Evolutionary conservation across 2,113 vertebrate species (phyloP).

Genomic region (Pygoscelis adeliae): DNA sequence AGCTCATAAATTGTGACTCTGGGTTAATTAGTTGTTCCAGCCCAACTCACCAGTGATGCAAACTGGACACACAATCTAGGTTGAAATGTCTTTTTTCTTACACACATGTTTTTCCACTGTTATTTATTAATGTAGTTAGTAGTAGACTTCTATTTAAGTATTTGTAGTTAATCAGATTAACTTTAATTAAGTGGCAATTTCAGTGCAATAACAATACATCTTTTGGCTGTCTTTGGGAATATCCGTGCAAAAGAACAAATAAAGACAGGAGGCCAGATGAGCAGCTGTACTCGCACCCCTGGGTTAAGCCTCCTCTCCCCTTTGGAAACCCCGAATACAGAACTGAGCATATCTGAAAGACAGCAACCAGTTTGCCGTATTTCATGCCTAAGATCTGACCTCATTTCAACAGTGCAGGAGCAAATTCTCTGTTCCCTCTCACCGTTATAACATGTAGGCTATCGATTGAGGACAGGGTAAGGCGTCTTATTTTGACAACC

Average conservation of each 20-base stretch:
- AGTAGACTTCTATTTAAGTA: background rate
- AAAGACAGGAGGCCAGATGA: background rate
- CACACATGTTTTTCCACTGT: background rate
- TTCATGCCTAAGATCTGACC: accelerated
- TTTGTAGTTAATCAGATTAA: background rate
- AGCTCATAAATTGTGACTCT: background rate
- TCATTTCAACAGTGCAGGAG: accelerated
- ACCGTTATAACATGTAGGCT: accelerated
- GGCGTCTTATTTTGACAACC: background rate
- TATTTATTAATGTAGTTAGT: background rate
- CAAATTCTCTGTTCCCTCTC: background rate
- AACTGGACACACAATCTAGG: background rate
- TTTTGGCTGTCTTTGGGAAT: background rate
- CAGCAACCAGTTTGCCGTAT: accelerated
- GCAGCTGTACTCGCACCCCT: background rate
- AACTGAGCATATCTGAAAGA: accelerated
- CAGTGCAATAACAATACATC: background rate
- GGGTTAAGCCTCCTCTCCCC: background rate
- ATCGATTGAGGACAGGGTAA: accelerated
- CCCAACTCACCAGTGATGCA: background rate
- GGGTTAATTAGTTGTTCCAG: background rate
- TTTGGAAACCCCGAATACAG: accelerated
- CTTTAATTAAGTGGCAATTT: background rate
- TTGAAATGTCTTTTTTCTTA: background rate
- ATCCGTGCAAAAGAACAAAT: background rate